Conservation (phyloP, 2,797 vertebrate species). For the Enteromius paludinosus region DNA sequence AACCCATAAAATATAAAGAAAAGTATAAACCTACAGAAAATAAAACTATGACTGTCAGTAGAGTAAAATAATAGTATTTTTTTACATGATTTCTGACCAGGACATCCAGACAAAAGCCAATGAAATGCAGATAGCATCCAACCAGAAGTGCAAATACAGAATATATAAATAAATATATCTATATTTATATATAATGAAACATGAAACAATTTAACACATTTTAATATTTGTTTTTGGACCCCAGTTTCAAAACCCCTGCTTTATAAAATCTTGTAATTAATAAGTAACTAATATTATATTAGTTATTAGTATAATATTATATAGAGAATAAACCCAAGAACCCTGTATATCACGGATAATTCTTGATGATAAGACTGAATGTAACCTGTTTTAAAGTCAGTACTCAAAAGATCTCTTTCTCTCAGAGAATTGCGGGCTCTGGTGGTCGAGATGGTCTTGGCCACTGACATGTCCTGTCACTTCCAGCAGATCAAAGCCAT, state of each 20-base stretch:
- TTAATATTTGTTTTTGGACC: background rate
- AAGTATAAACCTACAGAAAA: background rate
- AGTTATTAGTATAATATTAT: background rate
- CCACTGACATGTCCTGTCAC: conserved; percentile 98
- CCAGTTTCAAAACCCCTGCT: background rate
- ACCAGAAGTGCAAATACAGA: no score
- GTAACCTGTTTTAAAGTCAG: background rate
- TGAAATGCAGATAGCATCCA: no score
- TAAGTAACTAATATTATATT: background rate
- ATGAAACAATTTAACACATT: no score
- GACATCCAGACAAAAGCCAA: background rate
- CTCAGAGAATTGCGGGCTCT: conserved; percentile 88
- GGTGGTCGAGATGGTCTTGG: conserved; percentile 97
- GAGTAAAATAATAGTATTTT: background rate
- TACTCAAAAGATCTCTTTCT: background rate
- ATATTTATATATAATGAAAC: background rate
- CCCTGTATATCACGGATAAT: no score
- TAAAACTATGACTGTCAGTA: background rate
- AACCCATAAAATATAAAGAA: background rate
- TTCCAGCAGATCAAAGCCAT: conserved; percentile 98
- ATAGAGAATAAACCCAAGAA: background rate
- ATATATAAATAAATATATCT: no score
- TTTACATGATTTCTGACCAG: background rate
- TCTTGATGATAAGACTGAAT: background rate
- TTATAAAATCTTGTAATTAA: background rate